phyloP scores from a whole-genome alignment of 2,113 vertebrate species.

The Sorex araneus region DNA sequence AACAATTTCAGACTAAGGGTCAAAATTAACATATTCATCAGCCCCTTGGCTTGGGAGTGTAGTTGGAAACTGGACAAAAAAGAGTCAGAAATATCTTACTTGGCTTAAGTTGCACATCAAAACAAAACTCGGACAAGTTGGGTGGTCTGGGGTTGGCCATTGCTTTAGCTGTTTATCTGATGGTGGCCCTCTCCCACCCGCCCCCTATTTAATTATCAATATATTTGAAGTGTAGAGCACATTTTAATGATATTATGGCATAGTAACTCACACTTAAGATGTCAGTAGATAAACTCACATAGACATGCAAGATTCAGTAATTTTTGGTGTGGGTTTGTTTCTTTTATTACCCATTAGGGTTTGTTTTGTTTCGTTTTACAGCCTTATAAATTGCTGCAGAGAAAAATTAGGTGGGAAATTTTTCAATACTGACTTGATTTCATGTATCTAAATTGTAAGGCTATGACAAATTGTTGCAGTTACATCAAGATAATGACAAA shows the following conservation, averaged over 20 bases:
- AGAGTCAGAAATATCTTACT: conserved; percentile 55
- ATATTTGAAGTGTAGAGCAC: conserved; percentile 78
- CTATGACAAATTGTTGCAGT: conserved; percentile 73
- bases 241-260: conserved; percentile 84
- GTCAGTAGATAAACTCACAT: conserved; percentile 83
- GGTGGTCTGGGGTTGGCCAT: conserved; percentile 73
- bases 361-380: conserved; percentile 77
- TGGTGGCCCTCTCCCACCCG: conserved; percentile 78
- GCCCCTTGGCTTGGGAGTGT: conserved; percentile 51
- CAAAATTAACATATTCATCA: conserved; percentile 66
- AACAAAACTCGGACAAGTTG: conserved; percentile 62
- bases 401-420: conserved; percentile 80
- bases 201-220: conserved; percentile 83
- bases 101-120: conserved; percentile 66
- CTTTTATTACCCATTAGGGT: conserved; percentile 81
- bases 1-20: conserved; percentile 64
- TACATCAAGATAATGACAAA: conserved; percentile 72
- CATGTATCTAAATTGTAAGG: conserved; percentile 83
- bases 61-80: conserved; percentile 63
- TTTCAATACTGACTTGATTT: conserved; percentile 83
- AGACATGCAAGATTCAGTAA: conserved; percentile 85
- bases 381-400: conserved; percentile 85
- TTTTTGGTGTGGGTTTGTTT: conserved; percentile 85
- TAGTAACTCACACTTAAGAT: conserved; percentile 85
- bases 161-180: conserved; percentile 72